Base-by-base conservation (phyloP, 2,888 invertebrate species). In the Argynnis bischoffii region DNA sequence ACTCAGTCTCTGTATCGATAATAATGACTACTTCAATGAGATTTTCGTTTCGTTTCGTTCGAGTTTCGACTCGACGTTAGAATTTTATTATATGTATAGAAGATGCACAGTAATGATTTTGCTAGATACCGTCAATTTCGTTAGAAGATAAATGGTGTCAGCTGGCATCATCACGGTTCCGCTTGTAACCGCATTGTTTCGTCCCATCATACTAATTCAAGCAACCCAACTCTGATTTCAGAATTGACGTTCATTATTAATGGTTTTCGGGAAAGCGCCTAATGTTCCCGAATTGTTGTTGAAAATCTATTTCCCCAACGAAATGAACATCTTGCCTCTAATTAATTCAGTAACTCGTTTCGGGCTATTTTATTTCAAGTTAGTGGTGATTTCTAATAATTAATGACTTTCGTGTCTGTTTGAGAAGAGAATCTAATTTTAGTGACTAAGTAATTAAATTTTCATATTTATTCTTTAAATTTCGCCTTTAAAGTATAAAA, bases 231-330 rank as follows among this genome's bases (percentile, higher is more conserved):
- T 76, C 75, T 80, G 78, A 81, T 84, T 84, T 80, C 73, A 75
- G 76, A 86, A 84, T 86, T 81, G 80, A 79, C 79, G 78, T 80
- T 56, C 86, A 87, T 89, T 86, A 89, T 86, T 84, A 85, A 89
- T 85, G 79, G 78, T 72, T 75, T 76, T 73, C 72, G 75, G 77
- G 77, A 74, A 73, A 76, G 64, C 73, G 72, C 72, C 67, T 75
- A 75, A 75, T 77, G 74, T 75, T 76, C 72, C 70, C 64, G 73
- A 73, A 74, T 75, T 73, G 75, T 73, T 75, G 76, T 69, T 67
- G 72, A 70, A 69, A 74, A 74, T 75, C 74, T 72, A 75, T 73
- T 76, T 66, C 69, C 51, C 68, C 63, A 69, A 60, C 69, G 64
- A 72, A 77, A 74, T 71, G 72, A 74, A 74, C 75, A 72, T 74